A percentile compares a stretch with the other conserved stretches of the same genome.
Evolutionary conservation across 2,888 invertebrate genomes (phyloP).

Genomic region (Aphelenchoides bicaudatus): DNA sequence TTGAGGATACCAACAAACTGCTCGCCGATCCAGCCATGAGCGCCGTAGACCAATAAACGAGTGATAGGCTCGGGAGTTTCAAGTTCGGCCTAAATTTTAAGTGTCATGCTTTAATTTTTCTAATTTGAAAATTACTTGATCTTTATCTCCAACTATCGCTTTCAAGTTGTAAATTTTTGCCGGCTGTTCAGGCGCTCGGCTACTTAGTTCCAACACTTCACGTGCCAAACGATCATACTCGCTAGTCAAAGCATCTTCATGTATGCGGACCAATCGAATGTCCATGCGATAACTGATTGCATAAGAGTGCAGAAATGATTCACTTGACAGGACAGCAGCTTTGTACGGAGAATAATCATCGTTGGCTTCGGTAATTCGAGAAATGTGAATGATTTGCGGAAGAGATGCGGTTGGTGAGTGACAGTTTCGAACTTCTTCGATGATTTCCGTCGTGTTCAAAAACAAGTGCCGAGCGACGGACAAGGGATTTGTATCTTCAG

Average conservation of each 20-base stretch:
- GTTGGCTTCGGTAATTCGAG: neutral
- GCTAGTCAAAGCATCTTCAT: conserved; percentile 2
- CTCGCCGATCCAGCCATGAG: conserved; percentile 39
- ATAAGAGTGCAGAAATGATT: conserved; percentile 50
- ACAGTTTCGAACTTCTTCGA: conserved; percentile 9
- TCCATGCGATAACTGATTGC: conserved; percentile 46
- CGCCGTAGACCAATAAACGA: conserved; percentile 34
- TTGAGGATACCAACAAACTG: conserved; percentile 33
- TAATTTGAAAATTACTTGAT: neutral
- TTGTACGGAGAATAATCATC: conserved; percentile 25
- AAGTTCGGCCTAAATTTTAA: neutral
- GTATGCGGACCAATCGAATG: conserved; percentile 39
- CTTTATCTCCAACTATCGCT: neutral
- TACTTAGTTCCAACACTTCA: neutral
- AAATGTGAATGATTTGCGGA: conserved; percentile 15
- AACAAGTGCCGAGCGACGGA: conserved; percentile 1
- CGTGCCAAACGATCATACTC: conserved; percentile 12
- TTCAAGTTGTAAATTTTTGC: conserved; percentile 18
- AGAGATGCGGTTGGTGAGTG: neutral
- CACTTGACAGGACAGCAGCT: conserved; percentile 39
- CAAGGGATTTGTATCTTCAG: neutral
- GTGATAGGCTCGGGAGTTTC: conserved; percentile 1
- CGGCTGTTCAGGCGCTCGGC: neutral
- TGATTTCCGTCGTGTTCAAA: conserved; percentile 12
- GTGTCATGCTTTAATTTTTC: neutral